phyloP scores from a whole-genome alignment of 2,113 vertebrate species.

The Cololabis saira region DNA sequence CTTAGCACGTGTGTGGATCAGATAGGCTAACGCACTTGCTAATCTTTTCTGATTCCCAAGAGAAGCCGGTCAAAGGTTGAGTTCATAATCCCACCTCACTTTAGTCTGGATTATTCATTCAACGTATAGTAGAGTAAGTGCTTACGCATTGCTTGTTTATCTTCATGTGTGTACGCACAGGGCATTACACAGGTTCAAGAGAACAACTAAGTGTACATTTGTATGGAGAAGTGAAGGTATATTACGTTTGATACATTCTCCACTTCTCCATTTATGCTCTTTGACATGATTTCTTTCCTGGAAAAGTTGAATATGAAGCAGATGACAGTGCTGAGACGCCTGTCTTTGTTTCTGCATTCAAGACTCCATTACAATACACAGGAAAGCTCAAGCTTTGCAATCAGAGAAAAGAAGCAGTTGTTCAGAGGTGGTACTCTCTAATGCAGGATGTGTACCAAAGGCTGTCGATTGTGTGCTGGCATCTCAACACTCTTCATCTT shows the following conservation, averaged over 20 bases:
- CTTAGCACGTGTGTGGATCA: constrained; percentile 30
- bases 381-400: constrained; percentile 35
- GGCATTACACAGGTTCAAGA: background rate
- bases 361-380: constrained; percentile 19
- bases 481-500: constrained; percentile 28
- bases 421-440: background rate
- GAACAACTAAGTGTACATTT: background rate
- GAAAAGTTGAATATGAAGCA: constrained; percentile 18
- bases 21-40: constrained; percentile 41
- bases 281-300: background rate
- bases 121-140: constrained; percentile 25
- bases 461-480: constrained; percentile 27
- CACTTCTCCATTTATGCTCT: background rate
- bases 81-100: constrained; percentile 68
- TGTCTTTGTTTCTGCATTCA: constrained; percentile 24
- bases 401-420: background rate
- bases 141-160: constrained; percentile 20
- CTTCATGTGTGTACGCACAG: constrained; percentile 2
- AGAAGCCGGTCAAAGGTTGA: constrained; percentile 82
- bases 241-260: background rate
- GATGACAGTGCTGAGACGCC: constrained; percentile 20
- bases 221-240: background rate
- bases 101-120: constrained; percentile 68
- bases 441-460: constrained; percentile 7
- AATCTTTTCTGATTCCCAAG: constrained; percentile 84